A percentile compares a stretch with the other conserved stretches of the same genome.
phyloP scores from a whole-genome alignment of 2,113 vertebrate genomes.

The Bombycilla garrulus region DNA sequence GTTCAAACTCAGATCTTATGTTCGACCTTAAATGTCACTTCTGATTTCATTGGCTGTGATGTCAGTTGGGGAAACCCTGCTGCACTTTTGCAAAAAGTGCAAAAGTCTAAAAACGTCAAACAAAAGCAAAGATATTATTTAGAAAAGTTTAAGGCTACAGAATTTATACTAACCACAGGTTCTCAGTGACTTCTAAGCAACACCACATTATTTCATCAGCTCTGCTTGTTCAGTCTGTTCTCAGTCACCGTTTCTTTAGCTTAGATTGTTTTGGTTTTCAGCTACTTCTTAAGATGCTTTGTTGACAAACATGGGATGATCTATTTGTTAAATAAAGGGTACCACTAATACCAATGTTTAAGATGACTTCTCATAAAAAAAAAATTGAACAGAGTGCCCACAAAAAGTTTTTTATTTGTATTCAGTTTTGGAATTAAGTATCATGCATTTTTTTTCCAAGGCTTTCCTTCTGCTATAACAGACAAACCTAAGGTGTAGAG shows the following conservation, averaged over 20 bases:
- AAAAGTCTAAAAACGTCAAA: constrained; percentile 5
- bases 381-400: neutral
- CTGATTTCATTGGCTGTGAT: constrained; percentile 10
- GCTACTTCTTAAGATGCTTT: neutral
- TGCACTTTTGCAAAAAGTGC: neutral
- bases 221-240: neutral
- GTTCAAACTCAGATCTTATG: neutral
- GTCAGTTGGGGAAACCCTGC: constrained; percentile 51
- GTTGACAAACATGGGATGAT: neutral
- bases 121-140: neutral
- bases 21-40: constrained; percentile 41
- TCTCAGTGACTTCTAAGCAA: neutral
- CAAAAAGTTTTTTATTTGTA: neutral
- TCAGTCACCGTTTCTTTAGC: neutral
- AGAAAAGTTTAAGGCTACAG: neutral
- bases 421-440: neutral
- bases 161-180: neutral
- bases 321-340: neutral
- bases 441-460: neutral
- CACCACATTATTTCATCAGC: neutral
- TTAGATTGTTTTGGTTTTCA: neutral
- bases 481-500: neutral
- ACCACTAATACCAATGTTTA: neutral
- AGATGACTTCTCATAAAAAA: neutral
- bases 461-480: neutral